phyloP scores from a whole-genome alignment of 2,888 invertebrate species.

The Hypomecis punctinalis region DNA sequence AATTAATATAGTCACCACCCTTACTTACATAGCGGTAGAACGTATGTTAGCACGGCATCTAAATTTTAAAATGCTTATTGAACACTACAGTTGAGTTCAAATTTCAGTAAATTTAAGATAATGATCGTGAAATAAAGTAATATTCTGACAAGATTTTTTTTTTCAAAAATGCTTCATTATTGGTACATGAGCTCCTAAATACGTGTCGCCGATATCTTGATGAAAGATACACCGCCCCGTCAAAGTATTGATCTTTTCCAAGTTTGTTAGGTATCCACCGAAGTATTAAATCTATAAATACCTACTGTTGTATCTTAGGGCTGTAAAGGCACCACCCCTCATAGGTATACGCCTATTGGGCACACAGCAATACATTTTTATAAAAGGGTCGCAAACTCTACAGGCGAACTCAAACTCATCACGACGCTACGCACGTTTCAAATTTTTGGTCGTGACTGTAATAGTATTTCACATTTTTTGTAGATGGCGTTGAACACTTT shows the following conservation, averaged over 20 bases:
- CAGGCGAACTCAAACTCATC: background rate
- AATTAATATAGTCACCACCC: too few species aligned
- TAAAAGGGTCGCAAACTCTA: conserved; percentile 14
- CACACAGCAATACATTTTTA: conserved; percentile 39
- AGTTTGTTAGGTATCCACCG: conserved; percentile 27
- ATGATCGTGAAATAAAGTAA: too few species aligned
- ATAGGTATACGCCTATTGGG: conserved; percentile 60
- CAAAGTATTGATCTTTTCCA: conserved; percentile 26
- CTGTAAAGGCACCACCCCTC: conserved; percentile 64
- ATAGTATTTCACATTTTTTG: conserved; percentile 33
- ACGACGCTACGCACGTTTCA: conserved; percentile 8
- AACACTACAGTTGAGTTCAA: too few species aligned
- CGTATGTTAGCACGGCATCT: too few species aligned
- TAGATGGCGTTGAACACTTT: conserved; percentile 56
- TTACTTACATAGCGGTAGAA: too few species aligned
- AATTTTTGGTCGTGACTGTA: conserved; percentile 7
- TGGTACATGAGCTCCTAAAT: background rate
- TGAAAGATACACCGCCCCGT: background rate
- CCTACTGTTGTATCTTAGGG: conserved; percentile 55
- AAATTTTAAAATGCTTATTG: too few species aligned
- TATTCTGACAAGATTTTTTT: too few species aligned
- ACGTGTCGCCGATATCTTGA: background rate
- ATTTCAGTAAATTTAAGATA: too few species aligned
- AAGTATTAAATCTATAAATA: conserved; percentile 43
- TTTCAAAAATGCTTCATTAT: background rate